Percentiles rank a stretch among this genome's conserved stretches.
phyloP scores from a whole-genome alignment of 2,888 invertebrate genomes.

The Xestia c-nigrum region DNA sequence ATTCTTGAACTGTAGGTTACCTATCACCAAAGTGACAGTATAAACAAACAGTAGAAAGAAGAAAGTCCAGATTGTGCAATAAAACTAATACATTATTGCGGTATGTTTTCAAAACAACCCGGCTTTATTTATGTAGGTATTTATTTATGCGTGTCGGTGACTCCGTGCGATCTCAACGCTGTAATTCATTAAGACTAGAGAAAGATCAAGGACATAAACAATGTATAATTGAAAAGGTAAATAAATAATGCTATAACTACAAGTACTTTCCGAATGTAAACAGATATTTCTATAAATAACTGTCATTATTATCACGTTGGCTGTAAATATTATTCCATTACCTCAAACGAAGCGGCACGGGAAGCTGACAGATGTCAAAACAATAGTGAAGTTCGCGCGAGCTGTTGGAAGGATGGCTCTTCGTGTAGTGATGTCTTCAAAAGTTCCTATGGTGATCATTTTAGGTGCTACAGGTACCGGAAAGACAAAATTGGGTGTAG shows the following conservation, averaged over 20 bases:
- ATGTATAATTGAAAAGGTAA: constrained; percentile 33
- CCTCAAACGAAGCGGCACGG: constrained; percentile 31
- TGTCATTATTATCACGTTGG: constrained; percentile 36
- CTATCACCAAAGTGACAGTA: constrained; percentile 16
- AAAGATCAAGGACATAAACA: constrained; percentile 19
- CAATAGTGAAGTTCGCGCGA: constrained; percentile 86
- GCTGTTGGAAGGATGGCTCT: constrained; percentile 81
- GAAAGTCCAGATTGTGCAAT: constrained; percentile 33
- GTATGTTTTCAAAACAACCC: constrained; percentile 41
- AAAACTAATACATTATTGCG: constrained; percentile 30
- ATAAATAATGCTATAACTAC: constrained; percentile 43
- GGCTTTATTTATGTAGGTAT: not conserved
- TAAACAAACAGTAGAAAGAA: constrained; percentile 30
- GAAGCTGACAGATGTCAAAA: constrained; percentile 70
- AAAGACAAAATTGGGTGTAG: constrained; percentile 98
- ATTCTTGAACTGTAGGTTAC: constrained; percentile 50
- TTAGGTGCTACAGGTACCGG: constrained; percentile 99
- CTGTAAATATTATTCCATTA: constrained; percentile 47
- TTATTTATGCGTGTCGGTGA: not conserved
- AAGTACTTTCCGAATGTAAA: constrained; percentile 33
- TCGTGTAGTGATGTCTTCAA: constrained; percentile 81
- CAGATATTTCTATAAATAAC: constrained; percentile 43
- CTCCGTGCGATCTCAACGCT: constrained; percentile 4
- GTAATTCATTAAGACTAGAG: not conserved
- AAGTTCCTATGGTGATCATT: constrained; percentile 95